Conservation (phyloP, 2,888 invertebrate genomes). For the Philonicus albiceps region DNA sequence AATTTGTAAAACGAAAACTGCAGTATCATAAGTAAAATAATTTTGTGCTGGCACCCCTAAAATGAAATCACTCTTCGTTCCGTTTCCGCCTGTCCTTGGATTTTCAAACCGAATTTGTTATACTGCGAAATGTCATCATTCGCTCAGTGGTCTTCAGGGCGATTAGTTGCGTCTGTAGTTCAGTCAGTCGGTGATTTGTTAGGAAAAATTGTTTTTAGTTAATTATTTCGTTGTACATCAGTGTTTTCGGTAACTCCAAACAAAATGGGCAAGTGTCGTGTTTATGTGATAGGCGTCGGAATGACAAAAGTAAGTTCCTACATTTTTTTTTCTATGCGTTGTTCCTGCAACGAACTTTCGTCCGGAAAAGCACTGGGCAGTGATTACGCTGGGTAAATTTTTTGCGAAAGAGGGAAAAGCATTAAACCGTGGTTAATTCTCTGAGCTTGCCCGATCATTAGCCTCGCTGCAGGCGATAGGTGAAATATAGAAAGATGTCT, state of each 20-base stretch:
- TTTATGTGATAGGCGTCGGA: conserved; percentile 93
- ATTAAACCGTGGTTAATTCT: neutral
- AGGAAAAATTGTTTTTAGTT: neutral
- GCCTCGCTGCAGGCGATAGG: neutral
- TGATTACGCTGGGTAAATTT: neutral
- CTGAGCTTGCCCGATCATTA: neutral
- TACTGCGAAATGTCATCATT: neutral
- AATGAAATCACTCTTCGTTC: neutral
- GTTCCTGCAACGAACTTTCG: neutral
- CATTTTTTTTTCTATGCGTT: neutral
- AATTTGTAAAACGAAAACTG: neutral
- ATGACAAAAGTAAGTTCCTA: conserved; percentile 84
- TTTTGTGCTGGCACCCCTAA: neutral
- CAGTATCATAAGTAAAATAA: neutral
- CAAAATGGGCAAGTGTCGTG: conserved; percentile 64
- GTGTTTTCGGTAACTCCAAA: neutral
- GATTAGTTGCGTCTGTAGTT: neutral
- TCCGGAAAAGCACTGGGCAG: neutral
- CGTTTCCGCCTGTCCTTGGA: neutral
- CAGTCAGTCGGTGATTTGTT: neutral
- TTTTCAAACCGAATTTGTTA: neutral
- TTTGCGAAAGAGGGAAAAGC: neutral
- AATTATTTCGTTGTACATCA: neutral
- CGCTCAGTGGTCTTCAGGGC: neutral
- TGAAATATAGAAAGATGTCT: neutral